Evolutionary conservation across 2,113 vertebrate genomes (phyloP).

Genomic region (Pollachius pollachius): DNA sequence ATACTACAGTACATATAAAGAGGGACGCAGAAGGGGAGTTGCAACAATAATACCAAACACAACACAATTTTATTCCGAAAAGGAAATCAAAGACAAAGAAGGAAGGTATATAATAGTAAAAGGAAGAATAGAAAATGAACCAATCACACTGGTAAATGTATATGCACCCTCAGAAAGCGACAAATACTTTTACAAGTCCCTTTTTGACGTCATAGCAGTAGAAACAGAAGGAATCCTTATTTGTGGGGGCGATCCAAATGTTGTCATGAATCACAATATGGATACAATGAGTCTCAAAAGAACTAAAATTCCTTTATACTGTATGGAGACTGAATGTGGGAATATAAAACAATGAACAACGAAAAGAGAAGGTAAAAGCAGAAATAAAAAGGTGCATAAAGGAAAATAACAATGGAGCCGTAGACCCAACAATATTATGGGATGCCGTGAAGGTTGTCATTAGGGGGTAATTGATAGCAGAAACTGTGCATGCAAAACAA

Average conservation of each 20-base stretch:
- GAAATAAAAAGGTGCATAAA: not conserved
- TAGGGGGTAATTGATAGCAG: slow-evolving; percentile 15
- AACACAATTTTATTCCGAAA: not conserved
- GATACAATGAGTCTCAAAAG: not conserved
- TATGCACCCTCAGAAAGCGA: not conserved
- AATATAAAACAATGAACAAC: not conserved
- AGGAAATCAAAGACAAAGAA: not conserved
- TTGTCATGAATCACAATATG: not conserved
- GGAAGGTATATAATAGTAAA: not conserved
- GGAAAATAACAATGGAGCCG: slow-evolving; percentile 14
- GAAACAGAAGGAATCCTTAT: not conserved
- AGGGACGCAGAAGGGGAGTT: not conserved
- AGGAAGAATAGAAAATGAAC: not conserved
- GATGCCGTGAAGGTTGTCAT: slow-evolving; percentile 22
- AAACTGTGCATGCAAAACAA: not conserved
- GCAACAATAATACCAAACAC: not conserved
- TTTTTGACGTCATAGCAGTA: not conserved
- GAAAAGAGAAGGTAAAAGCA: no score
- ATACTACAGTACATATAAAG: not conserved
- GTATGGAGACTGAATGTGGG: not conserved
- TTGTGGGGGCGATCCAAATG: not conserved
- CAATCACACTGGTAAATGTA: not conserved
- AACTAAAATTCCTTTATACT: not conserved
- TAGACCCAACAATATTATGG: slow-evolving; percentile 21
- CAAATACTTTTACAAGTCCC: not conserved